Conservation (phyloP, 2,888 invertebrate species). For the Melanargia galathea region DNA sequence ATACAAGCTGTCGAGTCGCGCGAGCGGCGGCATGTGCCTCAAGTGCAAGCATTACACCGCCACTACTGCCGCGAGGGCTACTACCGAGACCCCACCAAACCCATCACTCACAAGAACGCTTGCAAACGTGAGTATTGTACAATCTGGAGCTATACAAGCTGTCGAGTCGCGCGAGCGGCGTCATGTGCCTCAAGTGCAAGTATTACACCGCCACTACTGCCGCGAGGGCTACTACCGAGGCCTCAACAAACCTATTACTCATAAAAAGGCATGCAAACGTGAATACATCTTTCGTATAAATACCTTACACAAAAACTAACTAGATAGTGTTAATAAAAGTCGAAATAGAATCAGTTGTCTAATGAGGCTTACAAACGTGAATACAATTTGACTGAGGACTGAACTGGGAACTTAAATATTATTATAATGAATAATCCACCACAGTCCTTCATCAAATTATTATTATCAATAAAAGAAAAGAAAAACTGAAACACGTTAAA, state of each 20-base stretch:
- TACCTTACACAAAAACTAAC: no score
- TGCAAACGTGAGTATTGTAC: constrained; percentile 85
- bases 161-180: constrained; percentile 96
- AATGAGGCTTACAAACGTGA: constrained; percentile 91
- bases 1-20: no score
- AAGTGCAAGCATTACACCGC: constrained; percentile 97
- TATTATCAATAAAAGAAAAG: no score
- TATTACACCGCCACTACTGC: constrained; percentile 99
- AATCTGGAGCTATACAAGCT: constrained; percentile 85
- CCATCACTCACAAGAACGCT: constrained; percentile 97
- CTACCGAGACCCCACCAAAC: constrained; percentile 95
- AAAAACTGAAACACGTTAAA: no score
- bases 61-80: constrained; percentile 99
- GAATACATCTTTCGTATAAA: constrained; percentile 87
- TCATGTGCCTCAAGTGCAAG: constrained; percentile 97
- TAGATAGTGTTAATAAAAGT: no score
- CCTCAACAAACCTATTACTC: constrained; percentile 93
- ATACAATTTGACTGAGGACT: no score
- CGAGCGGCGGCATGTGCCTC: no score
- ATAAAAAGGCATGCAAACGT: constrained; percentile 99
- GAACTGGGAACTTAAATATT: no score
- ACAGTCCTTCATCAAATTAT: no score
- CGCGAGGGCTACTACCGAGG: constrained; percentile 98
- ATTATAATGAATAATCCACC: no score
- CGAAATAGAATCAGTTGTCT: no score